Base-by-base conservation (phyloP, 2,888 invertebrate species). In the Parapristionchus giblindavisi region DNA sequence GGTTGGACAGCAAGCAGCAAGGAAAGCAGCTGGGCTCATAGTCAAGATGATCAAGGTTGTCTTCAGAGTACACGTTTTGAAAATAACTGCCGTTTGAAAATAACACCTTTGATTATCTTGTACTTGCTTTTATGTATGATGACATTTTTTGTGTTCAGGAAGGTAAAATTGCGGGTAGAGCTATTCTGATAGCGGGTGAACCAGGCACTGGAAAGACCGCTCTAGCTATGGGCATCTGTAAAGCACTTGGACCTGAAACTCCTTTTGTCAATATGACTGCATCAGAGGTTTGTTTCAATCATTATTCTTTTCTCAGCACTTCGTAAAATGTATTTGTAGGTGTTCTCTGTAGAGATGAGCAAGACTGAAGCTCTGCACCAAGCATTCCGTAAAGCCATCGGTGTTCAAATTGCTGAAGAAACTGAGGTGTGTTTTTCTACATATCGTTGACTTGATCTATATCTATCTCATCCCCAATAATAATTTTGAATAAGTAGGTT, bases 201-300 rank as follows among this genome's bases (percentile, higher is more conserved):
- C 98, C 99, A 0, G 97, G 96, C n/a, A 92, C 92, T 38, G 96
- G 98, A 17, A 99, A 99, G 90, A 99, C 99, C 0, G 99, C 99
- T 0, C 95, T 99, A 56, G 99, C 99, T 0, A 97, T 98, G 92
- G 99, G 94, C 89, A 80, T 85, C 66, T 84, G 86, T 8, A 85
- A 87, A 68, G 85, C 84, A 11, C 78, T 87, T 24, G 85, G 85
- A 27, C 11, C 32, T 21, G 98, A 98, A 88, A 98, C 98, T 1
- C 99, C 99, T 0, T 99, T 99, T 87, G 98, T 97, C 0, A 94
- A 95, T 84, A 97, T 99, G 93, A 95, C 97, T 21, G 99, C 96
- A 0, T 96, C 96, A 0, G 99, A 99, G 90, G 96, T 99, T 77
- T 3, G 63, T 1, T 40, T 43, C 34, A 3, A 11, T 54, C 56